phyloP scores from a whole-genome alignment of 2,113 vertebrate genomes.

The Sinocyclocheilus grahami region DNA sequence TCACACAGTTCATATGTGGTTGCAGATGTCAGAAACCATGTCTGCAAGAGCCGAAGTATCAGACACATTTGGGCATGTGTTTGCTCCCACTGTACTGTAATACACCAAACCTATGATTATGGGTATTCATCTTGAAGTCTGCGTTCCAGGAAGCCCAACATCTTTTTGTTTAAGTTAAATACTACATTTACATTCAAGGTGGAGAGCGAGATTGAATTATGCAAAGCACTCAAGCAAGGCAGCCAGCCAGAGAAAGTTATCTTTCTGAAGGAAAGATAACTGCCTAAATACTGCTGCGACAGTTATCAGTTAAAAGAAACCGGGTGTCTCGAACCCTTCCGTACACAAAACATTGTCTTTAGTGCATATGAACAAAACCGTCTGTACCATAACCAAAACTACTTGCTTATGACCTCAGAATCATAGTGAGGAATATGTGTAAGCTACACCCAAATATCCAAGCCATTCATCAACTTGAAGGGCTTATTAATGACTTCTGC shows the following conservation, averaged over 20 bases:
- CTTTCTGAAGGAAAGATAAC: conserved; percentile 9
- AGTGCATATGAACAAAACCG: neutral
- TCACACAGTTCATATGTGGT: conserved; percentile 46
- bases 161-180: neutral
- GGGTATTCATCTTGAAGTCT: conserved; percentile 64
- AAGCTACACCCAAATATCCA: neutral
- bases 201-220: neutral
- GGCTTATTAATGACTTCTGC: neutral
- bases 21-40: conserved; percentile 46
- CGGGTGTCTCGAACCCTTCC: neutral
- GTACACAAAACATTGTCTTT: neutral
- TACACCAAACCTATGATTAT: conserved; percentile 66
- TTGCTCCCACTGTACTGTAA: conserved; percentile 65
- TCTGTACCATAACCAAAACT: neutral
- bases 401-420: neutral
- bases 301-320: conserved; percentile 10
- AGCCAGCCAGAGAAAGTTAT: neutral
- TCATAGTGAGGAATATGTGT: neutral
- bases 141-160: conserved; percentile 28
- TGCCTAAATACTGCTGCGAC: neutral
- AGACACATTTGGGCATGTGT: conserved; percentile 59
- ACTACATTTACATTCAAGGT: neutral
- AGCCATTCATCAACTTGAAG: neutral
- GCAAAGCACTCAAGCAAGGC: conserved; percentile 2
- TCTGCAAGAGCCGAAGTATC: conserved; percentile 58